Evolutionary conservation across 2,113 vertebrate species (phyloP), one percentile per base, ranked within the genome.

Genomic region (Phylloscopus trochiloides): DNA sequence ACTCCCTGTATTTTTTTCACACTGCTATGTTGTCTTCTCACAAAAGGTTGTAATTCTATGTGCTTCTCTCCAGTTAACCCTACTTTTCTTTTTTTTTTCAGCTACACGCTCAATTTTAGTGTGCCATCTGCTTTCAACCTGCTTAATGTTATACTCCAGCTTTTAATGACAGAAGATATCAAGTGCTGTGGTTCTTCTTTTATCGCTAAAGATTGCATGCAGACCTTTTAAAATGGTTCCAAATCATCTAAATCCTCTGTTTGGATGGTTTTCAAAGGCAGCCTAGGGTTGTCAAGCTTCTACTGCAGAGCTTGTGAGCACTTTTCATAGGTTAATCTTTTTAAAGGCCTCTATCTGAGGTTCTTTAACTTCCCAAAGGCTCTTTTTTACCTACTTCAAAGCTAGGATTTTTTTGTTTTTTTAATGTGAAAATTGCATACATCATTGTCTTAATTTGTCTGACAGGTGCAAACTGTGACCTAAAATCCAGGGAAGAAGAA

Each of bases 251-350:
- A 92, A 91, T 8, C 8, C 31, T 19, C 45, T 47, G 5, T 76
- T 79, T 93, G 55, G 43, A 58, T 74, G 38, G 15, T 74, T 94
- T 83, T 92, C 67, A 93, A 90, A 86, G 67, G 67, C 54, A 93
- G 51, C 34, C 63, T 80, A 81, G 74, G 9, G 43, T 96, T 93
- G 62, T 91, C 62, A 86, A 59, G 15, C 40, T 88, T 82, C 55
- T 86, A 8, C 75, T 86, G 68, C 13, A 63, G 58, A 47, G 8
- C 71, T 88, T 71, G 79, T 5, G 43, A 68, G 6, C 31, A 54
- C 32, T 92, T 43, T 82, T 85, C 93, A 81, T 7, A 86, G 52
- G 36, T 73, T 82, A 84, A 85, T 85, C 54, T 82, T 87, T 96
- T 75, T 29, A n/a, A 86, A 93, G 29, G 9, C 18, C 51, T 54